Evolutionary conservation across 2,888 invertebrate species (phyloP), one percentile per base, ranked within the genome.

Genomic region (Augiades crinisus): DNA sequence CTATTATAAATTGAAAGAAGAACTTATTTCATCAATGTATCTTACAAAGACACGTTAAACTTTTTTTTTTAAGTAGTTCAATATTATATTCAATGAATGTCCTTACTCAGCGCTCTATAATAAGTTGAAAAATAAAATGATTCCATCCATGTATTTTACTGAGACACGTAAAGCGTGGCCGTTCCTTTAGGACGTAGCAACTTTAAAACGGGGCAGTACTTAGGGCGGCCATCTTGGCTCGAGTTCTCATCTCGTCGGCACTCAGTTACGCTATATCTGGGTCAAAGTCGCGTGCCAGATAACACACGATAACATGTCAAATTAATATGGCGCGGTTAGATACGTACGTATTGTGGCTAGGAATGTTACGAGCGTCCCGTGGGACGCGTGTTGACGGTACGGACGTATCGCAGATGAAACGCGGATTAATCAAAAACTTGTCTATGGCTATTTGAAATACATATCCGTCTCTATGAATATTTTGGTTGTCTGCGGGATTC

Each of bases 211-310:
- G 49, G 36, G 33, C 53, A 44, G 55, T 56, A 61, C 75, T 73
- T 69, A 61, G 65, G 61, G 67, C 78, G 72, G 80, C 74, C 78
- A 77, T 78, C 71, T 77, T 79, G 73, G 67, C 65, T 63, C 52
- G 68, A 68, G 65, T 67, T 30, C 30, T 30, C 30, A 30, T 30
- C 30, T 30, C 65, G 68, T 67, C 66, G 64, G 54, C 68, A 64
- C 63, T 68, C 69, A 67, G 65, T 63, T 64, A 60, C 62, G 61
- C 61, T 62, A 64, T 57, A 81, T 79, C 69, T 84, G 68, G 83
- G 82, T 82, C 82, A 84, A 84, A 83, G 81, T 81, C 82, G 70
- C 70, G 65, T 66, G 71, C 67, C 66, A 67, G 65, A 71, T 63
- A 78, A 74, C 72, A 70, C 68, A 60, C 57, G 60, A 46, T 54